These are phyloP conservation scores for Regulus satrapa DNA, from an alignment of 2,113 vertebrate species.

Conservation along the genomic window DNA sequence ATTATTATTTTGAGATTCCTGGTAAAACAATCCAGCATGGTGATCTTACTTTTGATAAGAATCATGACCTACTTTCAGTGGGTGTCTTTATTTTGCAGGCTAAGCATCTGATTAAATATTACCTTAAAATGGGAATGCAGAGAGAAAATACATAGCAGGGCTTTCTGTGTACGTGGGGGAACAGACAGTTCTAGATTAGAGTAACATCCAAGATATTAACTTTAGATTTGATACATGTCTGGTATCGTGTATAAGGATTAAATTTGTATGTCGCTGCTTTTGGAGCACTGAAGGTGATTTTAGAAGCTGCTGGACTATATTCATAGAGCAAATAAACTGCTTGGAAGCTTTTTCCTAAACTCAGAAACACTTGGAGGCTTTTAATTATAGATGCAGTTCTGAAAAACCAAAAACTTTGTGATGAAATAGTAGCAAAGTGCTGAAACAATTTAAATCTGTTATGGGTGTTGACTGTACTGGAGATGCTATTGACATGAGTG, in stretches of 20 bases:
- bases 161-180: not conserved
- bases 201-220: not conserved
- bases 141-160: not conserved
- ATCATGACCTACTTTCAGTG: conserved; percentile 11
- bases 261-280: not conserved
- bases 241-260: not conserved
- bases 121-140: not conserved
- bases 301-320: not conserved
- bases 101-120: conserved; percentile 4
- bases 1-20: not conserved
- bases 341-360: not conserved
- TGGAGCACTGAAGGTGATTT: not conserved
- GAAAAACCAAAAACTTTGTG: not conserved
- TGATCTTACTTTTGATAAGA: not conserved
- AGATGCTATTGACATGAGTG: not conserved
- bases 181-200: not conserved
- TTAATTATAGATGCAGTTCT: not conserved
- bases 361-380: not conserved
- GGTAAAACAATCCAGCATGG: not conserved
- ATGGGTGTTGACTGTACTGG: not conserved
- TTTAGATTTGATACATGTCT: not conserved
- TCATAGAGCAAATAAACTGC: not conserved
- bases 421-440: not conserved
- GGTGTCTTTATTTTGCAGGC: not conserved
- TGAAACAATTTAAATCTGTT: not conserved